Conservation (phyloP, 2,888 invertebrate genomes). For the Lasius fuliginosus region DNA sequence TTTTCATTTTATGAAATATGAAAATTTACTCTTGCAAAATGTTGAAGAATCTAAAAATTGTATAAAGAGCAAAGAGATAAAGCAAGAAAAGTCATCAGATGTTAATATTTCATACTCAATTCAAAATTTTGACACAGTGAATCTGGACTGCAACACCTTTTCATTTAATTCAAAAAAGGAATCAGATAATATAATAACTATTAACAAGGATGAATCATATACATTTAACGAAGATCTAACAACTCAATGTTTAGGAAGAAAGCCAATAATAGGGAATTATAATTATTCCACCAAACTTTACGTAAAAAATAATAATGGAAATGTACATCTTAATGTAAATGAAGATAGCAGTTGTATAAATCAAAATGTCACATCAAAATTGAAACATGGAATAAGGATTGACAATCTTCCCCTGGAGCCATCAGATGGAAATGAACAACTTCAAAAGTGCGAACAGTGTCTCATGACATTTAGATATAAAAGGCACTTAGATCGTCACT, state of each 20-base stretch:
- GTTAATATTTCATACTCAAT: neutral
- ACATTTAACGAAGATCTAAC: neutral
- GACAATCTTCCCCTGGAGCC: slow-evolving; percentile 20
- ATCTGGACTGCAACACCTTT: neutral
- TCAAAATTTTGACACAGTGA: slow-evolving; percentile 8
- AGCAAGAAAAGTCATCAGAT: neutral
- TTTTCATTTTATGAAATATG: slow-evolving; percentile 72
- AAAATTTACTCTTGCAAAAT: slow-evolving; percentile 60
- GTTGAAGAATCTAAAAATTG: slow-evolving; percentile 13
- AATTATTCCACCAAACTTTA: slow-evolving; percentile 9
- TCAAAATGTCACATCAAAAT: slow-evolving; percentile 11
- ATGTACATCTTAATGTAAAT: neutral
- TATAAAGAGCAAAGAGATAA: slow-evolving; percentile 22
- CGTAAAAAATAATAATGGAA: slow-evolving; percentile 22
- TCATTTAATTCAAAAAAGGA: neutral
- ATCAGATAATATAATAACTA: neutral
- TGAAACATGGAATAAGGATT: slow-evolving; percentile 26
- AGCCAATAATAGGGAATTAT: neutral
- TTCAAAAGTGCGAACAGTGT: slow-evolving; percentile 76
- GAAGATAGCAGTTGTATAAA: slow-evolving; percentile 45
- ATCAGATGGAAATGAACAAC: slow-evolving; percentile 56
- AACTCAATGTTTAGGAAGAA: slow-evolving; percentile 5
- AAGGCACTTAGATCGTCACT: slow-evolving; percentile 81
- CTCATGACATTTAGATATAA: slow-evolving; percentile 82
- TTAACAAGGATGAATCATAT: slow-evolving; percentile 9